phyloP scores from a whole-genome alignment of 2,797 vertebrate genomes.

The Sternotherus odoratus region DNA sequence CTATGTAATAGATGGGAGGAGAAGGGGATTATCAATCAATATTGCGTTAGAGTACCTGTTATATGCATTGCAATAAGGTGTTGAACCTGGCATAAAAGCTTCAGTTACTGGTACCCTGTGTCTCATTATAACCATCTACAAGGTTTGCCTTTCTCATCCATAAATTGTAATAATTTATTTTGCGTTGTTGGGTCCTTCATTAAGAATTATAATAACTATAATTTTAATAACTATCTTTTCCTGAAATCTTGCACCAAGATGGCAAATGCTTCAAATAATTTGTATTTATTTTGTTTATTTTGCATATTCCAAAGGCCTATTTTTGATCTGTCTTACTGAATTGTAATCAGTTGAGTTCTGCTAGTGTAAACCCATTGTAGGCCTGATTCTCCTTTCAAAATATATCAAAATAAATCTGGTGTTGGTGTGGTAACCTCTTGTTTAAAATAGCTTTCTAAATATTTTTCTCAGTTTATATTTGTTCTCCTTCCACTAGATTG shows the following conservation, averaged over 20 bases:
- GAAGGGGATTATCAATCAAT: neutral
- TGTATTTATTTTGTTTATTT: neutral
- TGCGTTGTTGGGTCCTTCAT: neutral
- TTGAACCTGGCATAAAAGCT: neutral
- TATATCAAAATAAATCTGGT: neutral
- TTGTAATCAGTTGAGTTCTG: neutral
- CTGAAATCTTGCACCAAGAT: neutral
- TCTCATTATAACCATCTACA: neutral
- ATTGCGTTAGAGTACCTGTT: neutral
- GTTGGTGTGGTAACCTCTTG: neutral
- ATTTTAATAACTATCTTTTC: neutral
- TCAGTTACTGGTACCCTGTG: neutral
- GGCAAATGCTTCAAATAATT: neutral
- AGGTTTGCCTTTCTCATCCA: neutral
- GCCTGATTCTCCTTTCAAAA: neutral
- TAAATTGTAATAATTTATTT: neutral
- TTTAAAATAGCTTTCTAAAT: neutral
- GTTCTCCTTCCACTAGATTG: slow-evolving; percentile 9
- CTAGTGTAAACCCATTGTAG: neutral
- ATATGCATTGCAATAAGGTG: neutral
- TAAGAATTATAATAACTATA: neutral
- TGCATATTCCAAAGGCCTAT: neutral
- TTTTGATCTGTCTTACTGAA: neutral
- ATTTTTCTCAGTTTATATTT: slow-evolving; percentile 25
- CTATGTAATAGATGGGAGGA: neutral